These are phyloP conservation scores for Drosophila navojoa DNA, from an alignment of 1,140 invertebrate genomes.

Conservation along the genomic window DNA sequence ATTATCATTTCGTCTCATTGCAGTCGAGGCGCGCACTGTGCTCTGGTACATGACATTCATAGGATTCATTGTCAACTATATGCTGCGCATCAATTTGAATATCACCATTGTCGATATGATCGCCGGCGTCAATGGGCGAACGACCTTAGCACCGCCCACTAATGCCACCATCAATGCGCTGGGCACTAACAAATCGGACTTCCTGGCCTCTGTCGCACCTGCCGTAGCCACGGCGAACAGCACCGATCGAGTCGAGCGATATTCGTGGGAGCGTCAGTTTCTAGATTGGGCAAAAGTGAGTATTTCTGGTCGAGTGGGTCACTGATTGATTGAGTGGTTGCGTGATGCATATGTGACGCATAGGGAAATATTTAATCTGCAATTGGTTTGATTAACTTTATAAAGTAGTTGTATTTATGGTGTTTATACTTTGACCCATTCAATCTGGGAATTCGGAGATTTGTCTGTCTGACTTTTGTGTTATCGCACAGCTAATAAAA, in stretches of 20 bases:
- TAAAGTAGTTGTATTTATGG: not conserved
- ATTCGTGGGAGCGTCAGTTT: constrained; percentile 67
- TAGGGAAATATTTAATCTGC: not conserved
- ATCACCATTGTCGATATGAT: constrained; percentile 95
- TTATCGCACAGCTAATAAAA: no score
- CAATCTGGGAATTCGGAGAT: no score
- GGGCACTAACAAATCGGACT: constrained; percentile 27
- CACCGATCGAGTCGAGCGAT: constrained; percentile 39
- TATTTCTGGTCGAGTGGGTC: constrained; percentile 6
- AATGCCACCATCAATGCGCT: constrained; percentile 31
- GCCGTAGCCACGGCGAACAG: not conserved
- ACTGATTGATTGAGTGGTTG: not conserved
- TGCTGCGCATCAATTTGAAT: constrained; percentile 92
- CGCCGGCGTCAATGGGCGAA: constrained; percentile 54
- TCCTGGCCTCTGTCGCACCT: constrained; percentile 16
- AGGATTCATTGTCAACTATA: constrained; percentile 91
- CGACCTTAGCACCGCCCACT: not conserved
- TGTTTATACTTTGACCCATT: no score
- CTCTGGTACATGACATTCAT: constrained; percentile 89
- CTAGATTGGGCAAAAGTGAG: constrained; percentile 72
- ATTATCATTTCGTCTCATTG: constrained; percentile 14
- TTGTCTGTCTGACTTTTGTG: no score
- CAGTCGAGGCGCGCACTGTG: constrained; percentile 84
- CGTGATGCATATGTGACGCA: constrained; percentile 5
- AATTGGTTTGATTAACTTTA: constrained; percentile 8